A percentile compares a stretch with the other conserved stretches of the same genome.
Evolutionary conservation across 2,888 invertebrate species (phyloP).

Genomic region (Eilema caniola): DNA sequence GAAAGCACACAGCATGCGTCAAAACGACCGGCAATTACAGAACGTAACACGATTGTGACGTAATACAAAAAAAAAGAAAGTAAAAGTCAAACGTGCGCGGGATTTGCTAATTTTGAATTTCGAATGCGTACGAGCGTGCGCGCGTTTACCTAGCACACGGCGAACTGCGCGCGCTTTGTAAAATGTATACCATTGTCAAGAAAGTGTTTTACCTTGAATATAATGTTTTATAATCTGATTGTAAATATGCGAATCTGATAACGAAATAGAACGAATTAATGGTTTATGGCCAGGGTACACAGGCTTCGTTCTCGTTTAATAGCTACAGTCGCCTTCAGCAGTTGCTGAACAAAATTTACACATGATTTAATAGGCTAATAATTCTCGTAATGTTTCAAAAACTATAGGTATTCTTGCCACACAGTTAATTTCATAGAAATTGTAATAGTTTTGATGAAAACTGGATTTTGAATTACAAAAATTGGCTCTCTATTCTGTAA

Average conservation of each 20-base stretch:
- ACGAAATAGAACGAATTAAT: constrained; percentile 3
- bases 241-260: constrained; percentile 21
- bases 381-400: too few species aligned
- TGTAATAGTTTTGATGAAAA: too few species aligned
- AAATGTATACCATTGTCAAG: constrained; percentile 43
- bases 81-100: constrained; percentile 62
- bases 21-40: constrained; percentile 50
- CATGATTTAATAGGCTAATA: too few species aligned
- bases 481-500: too few species aligned
- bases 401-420: too few species aligned
- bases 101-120: constrained; percentile 56
- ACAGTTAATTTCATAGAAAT: too few species aligned
- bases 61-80: constrained; percentile 63
- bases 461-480: too few species aligned
- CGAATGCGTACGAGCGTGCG: constrained; percentile 61
- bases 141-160: constrained; percentile 71
- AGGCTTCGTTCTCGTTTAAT: neutral
- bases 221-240: constrained; percentile 10
- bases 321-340: too few species aligned
- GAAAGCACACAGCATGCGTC: constrained; percentile 48
- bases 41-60: constrained; percentile 54
- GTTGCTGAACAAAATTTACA: too few species aligned
- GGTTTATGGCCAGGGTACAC: constrained; percentile 8
- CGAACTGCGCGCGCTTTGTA: constrained; percentile 60
- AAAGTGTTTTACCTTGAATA: constrained; percentile 18